Evolutionary conservation across 2,797 vertebrate species (phyloP), one percentile per base, ranked within the genome.

Genomic region (Varecia variegata): DNA sequence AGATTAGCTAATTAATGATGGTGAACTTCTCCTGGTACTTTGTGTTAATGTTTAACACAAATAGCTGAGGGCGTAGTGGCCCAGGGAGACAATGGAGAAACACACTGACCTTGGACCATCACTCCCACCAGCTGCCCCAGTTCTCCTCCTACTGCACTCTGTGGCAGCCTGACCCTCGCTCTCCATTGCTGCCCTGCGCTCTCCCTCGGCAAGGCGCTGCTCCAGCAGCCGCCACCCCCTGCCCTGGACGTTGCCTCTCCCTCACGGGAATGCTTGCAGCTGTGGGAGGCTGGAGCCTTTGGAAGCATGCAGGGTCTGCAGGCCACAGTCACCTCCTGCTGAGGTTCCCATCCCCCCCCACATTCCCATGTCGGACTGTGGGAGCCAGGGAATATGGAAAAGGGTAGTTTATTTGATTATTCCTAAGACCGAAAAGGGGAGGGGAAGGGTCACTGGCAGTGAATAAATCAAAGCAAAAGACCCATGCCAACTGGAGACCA

Each of bases 1-100:
- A 77, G 77, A 93, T 97, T 79, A 96, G 93, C 89, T 97, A 90
- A 95, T 88, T 87, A 93, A 80, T 60, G 40, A 88, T 71, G 81
- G 47, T 10, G 50, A 88, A 60, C 45, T 60, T 92, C 43, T 65
- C 14, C 45, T 40, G 47, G 74, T 73, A 67, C 30, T 60, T 60
- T 84, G 87, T 54, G 65, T 93, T 96, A 94, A 92, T 87, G 87
- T 91, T 90, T 93, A 90, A 93, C 92, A 93, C 89, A 86, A 86
- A 83, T 13, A 62, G 62, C 56, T 40, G 30, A 60, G 35, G 71
- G 52, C 50, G 40, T 58, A 54, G 21, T 47, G 65, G 84, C 76
- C 76, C 84, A n/a, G 20, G 21, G 67, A 80, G 54, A 68, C 79
- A 50, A 27, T 5, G 25, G 71, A 14, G 56, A 95, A 80, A 54